Evolutionary conservation across 2,797 vertebrate species (phyloP), one percentile per base, ranked within the genome.

Genomic region (Strix occidentalis): DNA sequence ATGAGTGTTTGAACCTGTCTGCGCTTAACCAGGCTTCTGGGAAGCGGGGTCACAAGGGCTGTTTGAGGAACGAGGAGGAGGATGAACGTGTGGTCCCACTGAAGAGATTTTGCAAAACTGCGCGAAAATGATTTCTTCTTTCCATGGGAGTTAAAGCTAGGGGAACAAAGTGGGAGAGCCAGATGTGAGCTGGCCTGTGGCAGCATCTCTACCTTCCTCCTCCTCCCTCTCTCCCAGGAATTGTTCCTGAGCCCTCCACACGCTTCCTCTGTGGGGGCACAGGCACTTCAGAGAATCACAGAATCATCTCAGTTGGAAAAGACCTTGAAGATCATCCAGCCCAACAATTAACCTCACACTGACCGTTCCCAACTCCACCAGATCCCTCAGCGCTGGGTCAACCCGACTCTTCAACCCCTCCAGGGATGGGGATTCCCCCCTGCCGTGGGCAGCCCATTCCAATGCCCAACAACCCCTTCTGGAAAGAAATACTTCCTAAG

Each of bases 181-280:
- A 72, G 33, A 69, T 76, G 63, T 5, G 41, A 86, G 37, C 65
- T 61, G 15, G 13, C 64, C 41, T 51, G 18, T 70, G 51, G 48
- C 43, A 89, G 69, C 43, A 61, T 82, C 37, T 51, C n/a, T 35
- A 25, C 17, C 33, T 6, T 68, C 39, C 20, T 64, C 43, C 6
- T 84, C 25, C 21, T 75, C 65, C 9, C 13, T 69, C 5, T 16
- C 16, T 85, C 23, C 41, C 18, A 33, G 57, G 41, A 77, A 39
- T 61, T 78, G 41, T 66, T 89, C 66, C 63, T 29, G 50, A 53
- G 50, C 39, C 33, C 6, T 61, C 35, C 33, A 18, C 43, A 9
- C 0, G 3, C 31, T 70, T 23, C 33, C 1, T 51, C 19, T 35
- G 21, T 54, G 10, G 54, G 19, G 29, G 5, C 31, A 11, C 0